Percentiles rank a stretch among this genome's conserved stretches.
phyloP scores from a whole-genome alignment of 2,888 invertebrate species.

The Hyposoter dolosus region DNA sequence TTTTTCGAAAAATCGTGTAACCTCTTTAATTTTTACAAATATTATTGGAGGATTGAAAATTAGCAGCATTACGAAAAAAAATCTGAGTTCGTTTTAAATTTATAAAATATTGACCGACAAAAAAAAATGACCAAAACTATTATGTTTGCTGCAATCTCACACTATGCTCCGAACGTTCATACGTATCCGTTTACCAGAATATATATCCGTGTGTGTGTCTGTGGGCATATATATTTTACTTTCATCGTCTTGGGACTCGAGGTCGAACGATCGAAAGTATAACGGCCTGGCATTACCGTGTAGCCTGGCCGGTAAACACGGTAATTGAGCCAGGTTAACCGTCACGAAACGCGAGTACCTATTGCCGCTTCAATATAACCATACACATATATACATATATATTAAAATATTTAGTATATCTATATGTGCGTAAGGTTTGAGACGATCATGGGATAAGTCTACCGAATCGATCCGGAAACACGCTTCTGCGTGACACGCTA shows the following conservation, averaged over 20 bases:
- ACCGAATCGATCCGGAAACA: constrained; percentile 71
- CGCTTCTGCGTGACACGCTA: constrained; percentile 67
- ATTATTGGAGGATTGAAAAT: no score
- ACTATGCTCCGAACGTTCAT: neutral
- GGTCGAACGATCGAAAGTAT: constrained; percentile 70
- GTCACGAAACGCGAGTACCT: constrained; percentile 69
- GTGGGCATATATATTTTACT: neutral
- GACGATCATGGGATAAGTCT: constrained; percentile 59
- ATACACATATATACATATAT: neutral
- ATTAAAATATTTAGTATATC: constrained; percentile 14
- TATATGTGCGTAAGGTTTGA: constrained; percentile 6
- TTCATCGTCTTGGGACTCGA: constrained; percentile 51
- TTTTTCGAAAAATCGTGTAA: no score
- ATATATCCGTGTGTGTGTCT: neutral
- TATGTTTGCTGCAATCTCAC: neutral
- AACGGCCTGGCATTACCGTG: constrained; percentile 68
- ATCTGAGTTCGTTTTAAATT: neutral
- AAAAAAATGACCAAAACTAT: neutral
- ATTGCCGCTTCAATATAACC: constrained; percentile 30
- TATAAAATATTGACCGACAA: neutral
- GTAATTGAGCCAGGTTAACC: constrained; percentile 72
- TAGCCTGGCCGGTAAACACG: constrained; percentile 71
- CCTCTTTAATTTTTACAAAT: no score
- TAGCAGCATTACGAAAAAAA: neutral
- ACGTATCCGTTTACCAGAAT: neutral